Evolutionary conservation across 2,888 invertebrate genomes (phyloP).

Genomic region (Alentia gelatinosa): DNA sequence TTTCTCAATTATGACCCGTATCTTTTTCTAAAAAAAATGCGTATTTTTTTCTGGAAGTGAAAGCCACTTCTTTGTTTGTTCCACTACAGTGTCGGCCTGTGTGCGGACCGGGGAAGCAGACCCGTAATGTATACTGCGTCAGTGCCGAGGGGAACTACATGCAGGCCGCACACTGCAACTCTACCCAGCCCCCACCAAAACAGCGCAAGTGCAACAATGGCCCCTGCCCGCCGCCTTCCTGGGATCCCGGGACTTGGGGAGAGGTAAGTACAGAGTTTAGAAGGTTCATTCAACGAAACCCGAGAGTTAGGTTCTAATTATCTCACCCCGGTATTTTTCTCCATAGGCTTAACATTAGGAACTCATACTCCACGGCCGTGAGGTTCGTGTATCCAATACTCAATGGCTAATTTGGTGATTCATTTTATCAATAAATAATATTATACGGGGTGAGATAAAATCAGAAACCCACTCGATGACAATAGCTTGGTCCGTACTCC

Average conservation of each 20-base stretch:
- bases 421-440: no score
- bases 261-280: slow-evolving; percentile 65
- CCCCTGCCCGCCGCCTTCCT: slow-evolving; percentile 73
- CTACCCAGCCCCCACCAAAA: slow-evolving; percentile 71
- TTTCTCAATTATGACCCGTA: not conserved
- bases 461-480: no score
- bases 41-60: no score
- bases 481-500: no score
- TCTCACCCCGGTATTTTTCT: no score
- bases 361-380: no score
- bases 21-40: no score
- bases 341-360: no score
- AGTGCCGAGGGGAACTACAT: slow-evolving; percentile 73
- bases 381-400: no score
- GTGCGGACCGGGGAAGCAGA: slow-evolving; percentile 74
- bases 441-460: no score
- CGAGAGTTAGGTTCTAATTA: no score
- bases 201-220: slow-evolving; percentile 73
- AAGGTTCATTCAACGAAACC: not conserved
- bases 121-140: slow-evolving; percentile 75
- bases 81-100: slow-evolving; percentile 71
- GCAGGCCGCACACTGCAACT: slow-evolving; percentile 82
- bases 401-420: no score
- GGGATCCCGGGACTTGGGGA: slow-evolving; percentile 75
- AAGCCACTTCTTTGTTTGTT: not conserved